A percentile compares a stretch with the other conserved stretches of the same genome.
phyloP scores from a whole-genome alignment of 1,140 invertebrate genomes.

The Drosophila neocordata region DNA sequence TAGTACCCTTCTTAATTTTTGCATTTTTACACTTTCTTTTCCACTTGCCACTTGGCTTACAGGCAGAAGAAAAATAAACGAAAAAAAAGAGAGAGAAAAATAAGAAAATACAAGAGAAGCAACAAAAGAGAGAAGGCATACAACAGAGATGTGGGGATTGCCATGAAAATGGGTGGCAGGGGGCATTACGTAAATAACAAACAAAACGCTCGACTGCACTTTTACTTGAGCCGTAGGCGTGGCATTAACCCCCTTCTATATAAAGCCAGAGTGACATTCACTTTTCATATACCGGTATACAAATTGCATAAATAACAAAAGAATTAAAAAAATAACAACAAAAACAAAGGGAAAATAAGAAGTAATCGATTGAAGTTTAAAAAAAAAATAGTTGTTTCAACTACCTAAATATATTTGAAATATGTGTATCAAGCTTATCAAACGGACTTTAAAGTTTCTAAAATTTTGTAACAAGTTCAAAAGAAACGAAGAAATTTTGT shows the following conservation, averaged over 20 bases:
- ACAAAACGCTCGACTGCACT: slow-evolving; percentile 36
- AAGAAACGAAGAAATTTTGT: too few species aligned
- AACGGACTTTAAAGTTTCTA: too few species aligned
- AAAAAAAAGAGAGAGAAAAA: neutral
- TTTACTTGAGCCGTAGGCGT: slow-evolving; percentile 36
- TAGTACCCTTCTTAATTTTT: slow-evolving; percentile 26
- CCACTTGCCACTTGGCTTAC: slow-evolving; percentile 42
- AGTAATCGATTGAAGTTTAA: neutral
- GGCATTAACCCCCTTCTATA: slow-evolving; percentile 50
- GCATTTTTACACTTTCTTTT: slow-evolving; percentile 42
- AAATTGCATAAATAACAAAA: slow-evolving; percentile 6
- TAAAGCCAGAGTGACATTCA: slow-evolving; percentile 49
- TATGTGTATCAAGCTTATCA: too few species aligned
- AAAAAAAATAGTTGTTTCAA: neutral
- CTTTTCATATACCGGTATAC: slow-evolving; percentile 32
- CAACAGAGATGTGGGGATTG: neutral
- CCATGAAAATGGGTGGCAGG: neutral
- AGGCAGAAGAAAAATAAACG: slow-evolving; percentile 7
- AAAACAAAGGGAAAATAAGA: neutral
- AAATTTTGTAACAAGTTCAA: too few species aligned
- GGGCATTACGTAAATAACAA: slow-evolving; percentile 41
- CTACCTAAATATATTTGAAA: too few species aligned
- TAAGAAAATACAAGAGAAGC: neutral
- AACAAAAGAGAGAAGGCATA: slow-evolving; percentile 1
- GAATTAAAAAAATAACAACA: too few species aligned